Evolutionary conservation across 2,888 invertebrate species (phyloP).

Genomic region (Athalia cordata): DNA sequence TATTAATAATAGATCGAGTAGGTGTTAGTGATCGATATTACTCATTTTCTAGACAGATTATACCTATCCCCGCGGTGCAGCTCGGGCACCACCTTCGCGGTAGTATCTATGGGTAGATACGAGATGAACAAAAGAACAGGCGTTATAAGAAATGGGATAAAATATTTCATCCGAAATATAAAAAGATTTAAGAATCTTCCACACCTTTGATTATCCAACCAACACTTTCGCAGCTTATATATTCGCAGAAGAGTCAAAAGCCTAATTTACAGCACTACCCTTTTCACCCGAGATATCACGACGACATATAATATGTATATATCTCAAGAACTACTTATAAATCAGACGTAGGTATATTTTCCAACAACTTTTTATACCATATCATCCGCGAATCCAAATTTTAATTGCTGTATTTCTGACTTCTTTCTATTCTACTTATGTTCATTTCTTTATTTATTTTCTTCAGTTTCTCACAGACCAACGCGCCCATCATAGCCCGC

Average conservation of each 20-base stretch:
- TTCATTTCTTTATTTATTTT: too few relatives aligned
- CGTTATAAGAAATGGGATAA: not conserved
- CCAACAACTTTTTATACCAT: not conserved
- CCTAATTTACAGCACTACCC: not conserved
- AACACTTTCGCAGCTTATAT: conserved; percentile 10
- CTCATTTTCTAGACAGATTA: not conserved
- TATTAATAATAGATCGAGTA: not conserved
- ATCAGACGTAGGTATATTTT: not conserved
- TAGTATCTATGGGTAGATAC: too few relatives aligned
- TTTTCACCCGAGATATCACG: too few relatives aligned
- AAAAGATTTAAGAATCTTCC: not conserved
- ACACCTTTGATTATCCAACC: conserved; percentile 12
- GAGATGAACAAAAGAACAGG: not conserved
- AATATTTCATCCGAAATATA: conserved; percentile 13
- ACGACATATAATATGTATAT: too few relatives aligned
- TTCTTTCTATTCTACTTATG: too few relatives aligned
- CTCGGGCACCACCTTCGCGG: not conserved
- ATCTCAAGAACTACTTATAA: too few relatives aligned
- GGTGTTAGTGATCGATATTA: conserved; percentile 8
- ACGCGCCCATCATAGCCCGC: too few relatives aligned
- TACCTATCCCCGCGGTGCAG: too few relatives aligned
- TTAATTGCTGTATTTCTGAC: too few relatives aligned
- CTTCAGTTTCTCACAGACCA: too few relatives aligned
- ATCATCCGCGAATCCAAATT: too few relatives aligned
- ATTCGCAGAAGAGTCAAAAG: not conserved